These are phyloP conservation scores for Oxytorus armatus DNA, from an alignment of 2,888 invertebrate species.

Conservation along the genomic window DNA sequence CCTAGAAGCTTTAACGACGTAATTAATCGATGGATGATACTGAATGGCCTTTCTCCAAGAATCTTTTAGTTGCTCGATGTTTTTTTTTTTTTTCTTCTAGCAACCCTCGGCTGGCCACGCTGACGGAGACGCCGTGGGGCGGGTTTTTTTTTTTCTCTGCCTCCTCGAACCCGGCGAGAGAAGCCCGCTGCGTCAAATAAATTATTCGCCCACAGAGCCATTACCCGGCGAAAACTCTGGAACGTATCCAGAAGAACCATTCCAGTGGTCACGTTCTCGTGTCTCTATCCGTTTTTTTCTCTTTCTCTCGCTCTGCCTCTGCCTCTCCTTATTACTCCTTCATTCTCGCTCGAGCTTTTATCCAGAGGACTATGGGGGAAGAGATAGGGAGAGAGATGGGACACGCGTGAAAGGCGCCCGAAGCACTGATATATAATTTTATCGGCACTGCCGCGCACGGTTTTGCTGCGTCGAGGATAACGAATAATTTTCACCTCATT, in stretches of 20 bases:
- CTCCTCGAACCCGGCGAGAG: conserved; percentile 41
- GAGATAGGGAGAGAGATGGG: too few species aligned
- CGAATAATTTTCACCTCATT: too few species aligned
- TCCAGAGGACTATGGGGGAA: too few species aligned
- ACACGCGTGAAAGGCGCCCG: conserved; percentile 26
- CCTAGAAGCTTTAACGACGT: neutral
- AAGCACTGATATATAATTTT: conserved; percentile 16
- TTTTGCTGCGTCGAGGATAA: too few species aligned
- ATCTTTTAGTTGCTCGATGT: conserved; percentile 34
- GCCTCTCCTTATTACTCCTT: conserved; percentile 26
- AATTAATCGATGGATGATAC: conserved; percentile 44
- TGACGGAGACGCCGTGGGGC: conserved; percentile 56
- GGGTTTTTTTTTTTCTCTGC: conserved; percentile 36
- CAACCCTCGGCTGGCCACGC: conserved; percentile 20
- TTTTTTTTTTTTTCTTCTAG: conserved; percentile 34
- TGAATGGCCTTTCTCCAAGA: conserved; percentile 58
- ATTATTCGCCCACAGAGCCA: conserved; percentile 66
- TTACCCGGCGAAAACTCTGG: conserved; percentile 60
- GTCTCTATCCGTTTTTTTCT: conserved; percentile 44
- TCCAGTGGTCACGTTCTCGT: conserved; percentile 58
- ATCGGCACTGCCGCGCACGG: too few species aligned
- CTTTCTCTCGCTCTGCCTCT: conserved; percentile 20
- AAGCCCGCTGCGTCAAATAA: conserved; percentile 62
- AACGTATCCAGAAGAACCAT: conserved; percentile 66
- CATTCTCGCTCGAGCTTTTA: conserved; percentile 46